Evolutionary conservation across 2,888 invertebrate species (phyloP).

Genomic region (Protula sp.): DNA sequence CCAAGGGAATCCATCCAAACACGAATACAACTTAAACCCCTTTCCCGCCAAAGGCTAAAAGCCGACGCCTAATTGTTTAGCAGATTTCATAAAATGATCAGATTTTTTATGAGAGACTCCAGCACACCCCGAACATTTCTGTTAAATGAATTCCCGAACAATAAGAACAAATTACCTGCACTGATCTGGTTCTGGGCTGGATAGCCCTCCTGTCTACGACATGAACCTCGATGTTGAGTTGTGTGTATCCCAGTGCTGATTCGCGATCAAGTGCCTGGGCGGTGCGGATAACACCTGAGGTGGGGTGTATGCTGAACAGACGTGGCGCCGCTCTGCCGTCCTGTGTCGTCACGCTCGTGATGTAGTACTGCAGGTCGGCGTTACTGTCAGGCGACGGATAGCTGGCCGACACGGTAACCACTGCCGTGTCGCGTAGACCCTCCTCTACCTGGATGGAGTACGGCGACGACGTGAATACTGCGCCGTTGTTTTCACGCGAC

Average conservation of each 20-base stretch:
- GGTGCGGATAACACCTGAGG: slow-evolving; percentile 84
- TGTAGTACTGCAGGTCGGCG: slow-evolving; percentile 76
- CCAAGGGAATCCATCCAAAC: too few relatives aligned
- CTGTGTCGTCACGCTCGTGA: slow-evolving; percentile 50
- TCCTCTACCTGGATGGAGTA: slow-evolving; percentile 78
- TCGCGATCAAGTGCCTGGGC: slow-evolving; percentile 62
- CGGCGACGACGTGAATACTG: slow-evolving; percentile 60
- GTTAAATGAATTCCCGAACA: too few relatives aligned
- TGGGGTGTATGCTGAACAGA: slow-evolving; percentile 79
- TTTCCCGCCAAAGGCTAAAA: too few relatives aligned
- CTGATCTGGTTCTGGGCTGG: slow-evolving; percentile 1
- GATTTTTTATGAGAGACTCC: too few relatives aligned
- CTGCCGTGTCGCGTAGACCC: slow-evolving; percentile 78
- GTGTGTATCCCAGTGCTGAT: slow-evolving; percentile 25
- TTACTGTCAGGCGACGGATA: slow-evolving; percentile 16
- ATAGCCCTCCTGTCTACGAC: slow-evolving; percentile 25
- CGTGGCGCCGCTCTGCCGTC: slow-evolving; percentile 5
- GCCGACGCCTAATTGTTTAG: too few relatives aligned
- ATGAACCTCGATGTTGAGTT: slow-evolving; percentile 37
- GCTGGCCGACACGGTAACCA: slow-evolving; percentile 65
- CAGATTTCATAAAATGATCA: too few relatives aligned
- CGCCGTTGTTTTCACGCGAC: slow-evolving; percentile 22
- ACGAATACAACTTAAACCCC: too few relatives aligned
- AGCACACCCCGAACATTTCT: too few relatives aligned
- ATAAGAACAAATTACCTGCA: too few relatives aligned